Base-by-base conservation (phyloP, 2,888 invertebrate genomes). In the Dynastes tityus region DNA sequence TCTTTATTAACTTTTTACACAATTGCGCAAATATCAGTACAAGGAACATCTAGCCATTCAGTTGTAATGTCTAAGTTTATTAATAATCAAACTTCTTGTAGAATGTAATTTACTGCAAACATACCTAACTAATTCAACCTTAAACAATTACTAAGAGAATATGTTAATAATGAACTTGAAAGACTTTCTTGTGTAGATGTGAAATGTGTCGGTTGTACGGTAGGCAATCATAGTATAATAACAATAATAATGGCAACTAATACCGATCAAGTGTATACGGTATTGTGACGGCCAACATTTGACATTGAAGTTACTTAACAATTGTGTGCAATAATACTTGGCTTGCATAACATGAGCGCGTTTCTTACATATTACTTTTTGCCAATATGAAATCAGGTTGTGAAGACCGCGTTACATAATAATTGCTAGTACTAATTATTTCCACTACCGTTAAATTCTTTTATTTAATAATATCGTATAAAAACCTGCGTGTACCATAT, bases 241-340 rank as follows among this genome's bases (percentile, higher is more conserved):
- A 51, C 49, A 49, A 68, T 55, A 55, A 58, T 71, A 45, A 68
- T 61, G 22, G 61, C 27, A 37, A 27, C 61, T 27, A 74, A 45
- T 27, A 74, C 13, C 45, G 61, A 49, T 74, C 61, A 74, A 74
- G 63, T 74, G 49, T 74, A 61, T 53, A 22, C 37, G 13, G 61
- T 49, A 74, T 49, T 63, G 29, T 61, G 49, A 61, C 73, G 61
- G 73, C 27, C 45, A 61, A 63, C 49, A 29, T 74, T 74, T 74
- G 73, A 74, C 73, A 74, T 74, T 74, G 63, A 74, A 61, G 73
- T 74, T 74, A 73, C 73, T 73, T 55, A 74, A 74, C 49, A 74
- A 74, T 61, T 61, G 73, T 74, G 29, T 45, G 22, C 37, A 40
- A 45, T 73, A 73, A 61, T 74, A 74, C 61, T 61, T 63, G 45